Conservation (phyloP, 2,797 vertebrate genomes). For the Nothura maculosa region DNA sequence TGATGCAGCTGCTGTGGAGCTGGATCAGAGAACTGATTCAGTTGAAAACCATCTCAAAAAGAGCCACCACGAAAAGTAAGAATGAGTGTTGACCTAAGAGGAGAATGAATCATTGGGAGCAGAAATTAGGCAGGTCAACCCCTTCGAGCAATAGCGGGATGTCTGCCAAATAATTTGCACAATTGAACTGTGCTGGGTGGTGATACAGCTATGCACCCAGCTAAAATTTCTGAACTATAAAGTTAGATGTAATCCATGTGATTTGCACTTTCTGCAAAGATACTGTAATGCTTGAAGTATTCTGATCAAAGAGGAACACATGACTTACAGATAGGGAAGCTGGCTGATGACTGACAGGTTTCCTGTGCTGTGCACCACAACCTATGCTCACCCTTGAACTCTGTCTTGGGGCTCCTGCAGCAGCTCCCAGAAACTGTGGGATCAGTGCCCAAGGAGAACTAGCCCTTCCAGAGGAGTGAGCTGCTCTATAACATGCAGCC, state of each 20-base stretch:
- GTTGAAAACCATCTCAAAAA: neutral
- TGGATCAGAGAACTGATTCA: neutral
- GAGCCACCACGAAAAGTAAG: neutral
- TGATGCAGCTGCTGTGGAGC: neutral
- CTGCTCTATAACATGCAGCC: neutral
- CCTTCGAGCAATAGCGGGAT: neutral
- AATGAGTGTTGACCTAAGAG: neutral
- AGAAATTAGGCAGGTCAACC: neutral
- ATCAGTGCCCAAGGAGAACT: neutral
- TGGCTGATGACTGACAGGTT: neutral
- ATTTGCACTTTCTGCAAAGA: neutral
- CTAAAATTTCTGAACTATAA: slow-evolving; percentile 19
- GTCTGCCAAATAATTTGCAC: neutral
- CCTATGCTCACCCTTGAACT: neutral
- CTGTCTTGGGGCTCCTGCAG: neutral
- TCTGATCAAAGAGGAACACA: neutral
- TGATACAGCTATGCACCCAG: neutral
- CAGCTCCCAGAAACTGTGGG: neutral
- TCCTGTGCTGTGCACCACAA: neutral
- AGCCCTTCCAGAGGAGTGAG: neutral
- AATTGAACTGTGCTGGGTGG: neutral
- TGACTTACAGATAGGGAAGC: neutral
- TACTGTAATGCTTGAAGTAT: neutral
- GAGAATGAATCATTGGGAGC: neutral
- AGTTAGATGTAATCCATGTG: neutral